phyloP scores from a whole-genome alignment of 2,888 invertebrate species.

The Aleiodes leptofemur region DNA sequence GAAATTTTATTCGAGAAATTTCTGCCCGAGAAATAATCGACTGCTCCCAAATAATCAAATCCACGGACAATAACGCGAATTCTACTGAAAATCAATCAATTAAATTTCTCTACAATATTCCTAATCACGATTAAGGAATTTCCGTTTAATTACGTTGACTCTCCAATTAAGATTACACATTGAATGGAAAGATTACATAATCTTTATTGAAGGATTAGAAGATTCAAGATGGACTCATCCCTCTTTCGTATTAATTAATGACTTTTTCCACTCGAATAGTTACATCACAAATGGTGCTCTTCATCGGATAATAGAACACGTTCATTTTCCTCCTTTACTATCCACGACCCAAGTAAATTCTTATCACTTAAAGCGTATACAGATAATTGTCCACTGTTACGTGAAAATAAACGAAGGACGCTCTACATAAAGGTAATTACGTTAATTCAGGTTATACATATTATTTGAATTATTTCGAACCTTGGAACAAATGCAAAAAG shows the following conservation, averaged over 20 bases:
- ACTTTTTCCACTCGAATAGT: constrained; percentile 1
- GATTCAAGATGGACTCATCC: background rate
- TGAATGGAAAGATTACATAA: background rate
- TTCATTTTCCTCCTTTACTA: background rate
- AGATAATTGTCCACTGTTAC: constrained; percentile 14
- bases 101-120: background rate
- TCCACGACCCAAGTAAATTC: constrained; percentile 1
- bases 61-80: too few species aligned
- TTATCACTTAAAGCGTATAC: background rate
- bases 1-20: too few species aligned
- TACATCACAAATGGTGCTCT: constrained; percentile 10
- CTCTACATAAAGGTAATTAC: background rate
- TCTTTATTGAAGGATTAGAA: background rate
- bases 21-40: too few species aligned
- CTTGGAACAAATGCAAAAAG: too few species aligned
- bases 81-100: background rate
- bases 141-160: background rate
- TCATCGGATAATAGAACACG: background rate
- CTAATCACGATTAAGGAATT: background rate
- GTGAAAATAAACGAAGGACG: constrained; percentile 8
- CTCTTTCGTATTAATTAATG: constrained; percentile 1
- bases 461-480: too few species aligned
- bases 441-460: too few species aligned
- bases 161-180: constrained; percentile 5
- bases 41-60: too few species aligned